Evolutionary conservation across 2,888 invertebrate genomes (phyloP), one percentile per base, ranked within the genome.

Genomic region (Caenorhabditis sp.): DNA sequence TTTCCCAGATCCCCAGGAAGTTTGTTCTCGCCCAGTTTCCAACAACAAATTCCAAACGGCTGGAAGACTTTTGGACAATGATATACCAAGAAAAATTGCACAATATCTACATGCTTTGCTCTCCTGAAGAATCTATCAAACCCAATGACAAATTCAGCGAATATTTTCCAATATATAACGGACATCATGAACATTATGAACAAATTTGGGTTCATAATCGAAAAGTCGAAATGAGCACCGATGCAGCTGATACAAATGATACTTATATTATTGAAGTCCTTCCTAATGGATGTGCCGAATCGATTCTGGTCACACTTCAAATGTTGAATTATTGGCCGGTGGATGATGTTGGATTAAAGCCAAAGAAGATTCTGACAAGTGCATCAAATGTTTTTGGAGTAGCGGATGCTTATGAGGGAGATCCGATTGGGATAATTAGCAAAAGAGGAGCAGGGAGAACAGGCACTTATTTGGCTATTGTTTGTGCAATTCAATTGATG

Each of bases 371-470:
- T 4, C 3, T 38, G 12, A 20, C 7, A 7, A 58, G 27, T 12
- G 58, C 58, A 36, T 17, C 31, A 8, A 36, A 38, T 38, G 31
- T 23, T 3, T 23, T 58, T 20, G 58, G 58, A 7, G 23, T 4
- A 21, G 23, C 12, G n/a, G 58, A 58, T 38, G 25, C 58, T 36
- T 58, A 58, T 23, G 58, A 58, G 21, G 23, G 17, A 20, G 36
- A 58, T 58, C 58, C 58, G 1, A 38, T 58, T 58, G 31, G 36
- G 1, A 58, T 58, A 21, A 27, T 58, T 17, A 58, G 58, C 14
- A 58, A 58, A 27, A n/a, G 38, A n/a, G 58, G 58, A 58, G 58
- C 58, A 3, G 58, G 58, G 20, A 31, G 58, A 58, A 12, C 58
- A 7, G 58, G 58, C 12, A 58, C 58, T n/a, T 58, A 27, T 58